A percentile compares a stretch with the other conserved stretches of the same genome.
These are phyloP conservation scores for Antedon mediterranea DNA, from an alignment of 53 echinoderm and acorn worm genomes.

Conservation along the genomic window DNA sequence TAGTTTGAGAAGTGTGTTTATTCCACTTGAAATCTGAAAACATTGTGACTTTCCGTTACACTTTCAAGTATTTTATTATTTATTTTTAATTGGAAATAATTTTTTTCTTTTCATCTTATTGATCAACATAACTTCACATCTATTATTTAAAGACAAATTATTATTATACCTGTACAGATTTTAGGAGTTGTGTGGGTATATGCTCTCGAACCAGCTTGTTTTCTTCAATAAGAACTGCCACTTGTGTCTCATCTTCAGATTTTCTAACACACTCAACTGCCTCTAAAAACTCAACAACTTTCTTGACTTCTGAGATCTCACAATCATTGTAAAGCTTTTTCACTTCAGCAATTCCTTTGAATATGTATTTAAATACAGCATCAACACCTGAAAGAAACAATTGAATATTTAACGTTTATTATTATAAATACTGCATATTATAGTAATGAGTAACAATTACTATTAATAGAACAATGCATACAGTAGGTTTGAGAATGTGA, in stretches of 20 bases:
- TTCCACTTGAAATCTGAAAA: too few species aligned
- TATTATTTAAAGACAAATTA: too few species aligned
- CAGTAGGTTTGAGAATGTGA: too few species aligned
- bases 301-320: constrained; percentile 18
- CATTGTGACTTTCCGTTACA: too few species aligned
- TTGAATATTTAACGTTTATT: too few species aligned
- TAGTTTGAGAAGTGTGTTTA: too few species aligned
- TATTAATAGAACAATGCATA: too few species aligned
- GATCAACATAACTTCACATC: background rate
- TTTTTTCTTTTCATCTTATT: too few species aligned
- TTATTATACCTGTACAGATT: constrained; percentile 44
- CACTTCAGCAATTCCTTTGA: constrained; percentile 43
- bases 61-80: too few species aligned
- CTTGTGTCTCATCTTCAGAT: constrained; percentile 21
- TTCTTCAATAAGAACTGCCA: constrained; percentile 45
- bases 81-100: too few species aligned
- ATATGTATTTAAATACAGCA: constrained; percentile 62
- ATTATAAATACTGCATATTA: too few species aligned
- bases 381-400: constrained; percentile 29
- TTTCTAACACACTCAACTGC: constrained; percentile 51
- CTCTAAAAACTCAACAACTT: constrained; percentile 33
- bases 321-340: constrained; percentile 17
- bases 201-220: constrained; percentile 62
- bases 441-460: too few species aligned
- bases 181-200: constrained; percentile 56